Percentiles rank a stretch among this genome's conserved stretches.
Evolutionary conservation across 2,113 vertebrate species (phyloP).

Genomic region (Pangasianodon gigas): DNA sequence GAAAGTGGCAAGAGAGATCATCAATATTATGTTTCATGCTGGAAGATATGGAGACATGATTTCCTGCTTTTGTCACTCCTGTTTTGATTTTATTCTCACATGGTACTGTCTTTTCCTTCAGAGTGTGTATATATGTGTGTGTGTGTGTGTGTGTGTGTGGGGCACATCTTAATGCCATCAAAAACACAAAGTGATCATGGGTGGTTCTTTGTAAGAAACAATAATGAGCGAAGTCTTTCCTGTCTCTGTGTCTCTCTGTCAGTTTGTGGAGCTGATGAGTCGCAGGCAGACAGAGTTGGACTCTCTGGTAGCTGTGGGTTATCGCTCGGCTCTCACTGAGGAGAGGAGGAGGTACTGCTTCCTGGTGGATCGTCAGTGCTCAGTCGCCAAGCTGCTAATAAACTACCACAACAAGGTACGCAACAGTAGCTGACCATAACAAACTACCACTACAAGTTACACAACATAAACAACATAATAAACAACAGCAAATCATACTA

Average conservation of each 20-base stretch:
- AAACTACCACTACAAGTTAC: not conserved
- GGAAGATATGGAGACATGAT: not conserved
- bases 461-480: not conserved
- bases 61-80: slow-evolving; percentile 7
- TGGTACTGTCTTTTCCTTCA: not conserved
- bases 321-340: slow-evolving; percentile 80
- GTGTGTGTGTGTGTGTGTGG: not conserved
- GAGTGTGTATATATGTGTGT: not conserved
- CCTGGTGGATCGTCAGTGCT: slow-evolving; percentile 82
- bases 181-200: slow-evolving; percentile 8
- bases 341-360: slow-evolving; percentile 83
- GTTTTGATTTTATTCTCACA: slow-evolving; percentile 9
- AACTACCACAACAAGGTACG: slow-evolving; percentile 84
- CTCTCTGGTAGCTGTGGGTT: slow-evolving; percentile 77
- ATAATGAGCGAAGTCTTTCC: not conserved
- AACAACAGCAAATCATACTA: not conserved
- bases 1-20: not conserved
- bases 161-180: not conserved
- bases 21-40: not conserved
- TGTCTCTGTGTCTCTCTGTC: slow-evolving; percentile 29
- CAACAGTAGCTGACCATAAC: not conserved
- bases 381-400: slow-evolving; percentile 81
- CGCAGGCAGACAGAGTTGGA: slow-evolving; percentile 81
- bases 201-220: slow-evolving; percentile 3
- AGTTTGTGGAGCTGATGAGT: slow-evolving; percentile 86